Base-by-base conservation (phyloP, 30 jellyfish, hydroid and myxozoan genomes). In the Aurelia coerulea region DNA sequence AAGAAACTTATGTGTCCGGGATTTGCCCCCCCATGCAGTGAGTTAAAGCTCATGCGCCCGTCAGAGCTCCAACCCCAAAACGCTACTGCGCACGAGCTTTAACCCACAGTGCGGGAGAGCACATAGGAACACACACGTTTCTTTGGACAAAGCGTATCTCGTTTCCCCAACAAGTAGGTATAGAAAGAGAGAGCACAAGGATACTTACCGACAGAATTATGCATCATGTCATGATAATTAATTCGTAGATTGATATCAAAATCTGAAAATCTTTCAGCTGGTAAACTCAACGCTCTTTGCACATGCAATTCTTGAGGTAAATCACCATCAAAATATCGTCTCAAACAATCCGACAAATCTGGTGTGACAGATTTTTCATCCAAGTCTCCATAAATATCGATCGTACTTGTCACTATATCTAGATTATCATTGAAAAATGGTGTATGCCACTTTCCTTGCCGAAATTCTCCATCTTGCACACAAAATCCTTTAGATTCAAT, bases 361-460 rank as follows among this genome's bases (percentile, higher is more conserved):
- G 93, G 97, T 7, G 34, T 29, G 2, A 89, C 91, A 4, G 34
- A 69, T 13, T 79, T 82, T 9, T 12, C 85, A 4, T 75, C 81
- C 23, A 94, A 49, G 29, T 73, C 94, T 18, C 68, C 93, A 35
- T 59, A 53, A 41, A 80, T 93, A 62, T 94, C 96, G 34, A 78
- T 69, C 18, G 99, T 62, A 16, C 92, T 74, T 53, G 64, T 23
- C 41, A 94, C 72, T 18, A 94, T 89, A 49, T 87, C 97, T 84
- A 94, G 79, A 17, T 96, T 83, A 68, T 94, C 97, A 64, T 94
- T 96, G 84, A 90, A 94, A 54, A 60, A 94, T 62, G 99, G 99
- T 54, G 95, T 80, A 56, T 76, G 63, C 98, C 98, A 92, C 63
- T 92, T 64, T 12, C 92, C 84, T 58, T 87, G 97, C 32, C 95